These are phyloP conservation scores for Kryptopterus vitreolus DNA, from an alignment of 2,797 vertebrate genomes.

Conservation along the genomic window DNA sequence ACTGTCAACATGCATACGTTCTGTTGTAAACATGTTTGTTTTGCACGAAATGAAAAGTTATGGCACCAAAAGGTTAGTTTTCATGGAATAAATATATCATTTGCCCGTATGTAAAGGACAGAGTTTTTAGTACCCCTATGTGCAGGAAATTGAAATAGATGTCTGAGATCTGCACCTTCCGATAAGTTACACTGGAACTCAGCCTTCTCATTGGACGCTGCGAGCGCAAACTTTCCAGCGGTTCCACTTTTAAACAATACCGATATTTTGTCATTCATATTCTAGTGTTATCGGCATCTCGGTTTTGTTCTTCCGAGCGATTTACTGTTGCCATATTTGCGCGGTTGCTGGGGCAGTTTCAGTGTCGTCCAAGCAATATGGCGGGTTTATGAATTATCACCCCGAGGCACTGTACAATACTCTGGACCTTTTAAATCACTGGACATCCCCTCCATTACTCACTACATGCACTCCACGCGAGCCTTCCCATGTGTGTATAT, in stretches of 20 bases:
- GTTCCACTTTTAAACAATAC: neutral
- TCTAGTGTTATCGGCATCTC: neutral
- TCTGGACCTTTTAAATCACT: conserved; percentile 76
- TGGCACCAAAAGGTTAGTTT: too few species aligned
- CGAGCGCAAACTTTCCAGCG: neutral
- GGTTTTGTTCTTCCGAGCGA: conserved; percentile 13
- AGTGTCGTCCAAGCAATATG: conserved; percentile 48
- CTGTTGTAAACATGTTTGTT: too few species aligned
- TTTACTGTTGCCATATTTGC: conserved; percentile 47
- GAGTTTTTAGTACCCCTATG: conserved; percentile 1
- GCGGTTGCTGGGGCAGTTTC: conserved; percentile 77
- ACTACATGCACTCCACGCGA: conserved; percentile 52
- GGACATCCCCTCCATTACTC: conserved; percentile 80
- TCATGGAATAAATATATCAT: too few species aligned
- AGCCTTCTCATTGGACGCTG: too few species aligned
- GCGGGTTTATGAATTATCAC: conserved; percentile 71
- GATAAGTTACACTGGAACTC: neutral
- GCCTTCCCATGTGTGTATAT: conserved; percentile 59
- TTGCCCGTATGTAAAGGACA: neutral
- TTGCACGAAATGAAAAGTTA: too few species aligned
- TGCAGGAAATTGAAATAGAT: neutral
- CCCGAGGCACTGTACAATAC: conserved; percentile 66
- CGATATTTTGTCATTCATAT: neutral
- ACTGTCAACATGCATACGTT: too few species aligned
- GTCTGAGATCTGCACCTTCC: neutral